Percentiles rank a stretch among this genome's conserved stretches.
Evolutionary conservation across 1,140 invertebrate species (phyloP).

Genomic region (Lamellibrachia luymesi): DNA sequence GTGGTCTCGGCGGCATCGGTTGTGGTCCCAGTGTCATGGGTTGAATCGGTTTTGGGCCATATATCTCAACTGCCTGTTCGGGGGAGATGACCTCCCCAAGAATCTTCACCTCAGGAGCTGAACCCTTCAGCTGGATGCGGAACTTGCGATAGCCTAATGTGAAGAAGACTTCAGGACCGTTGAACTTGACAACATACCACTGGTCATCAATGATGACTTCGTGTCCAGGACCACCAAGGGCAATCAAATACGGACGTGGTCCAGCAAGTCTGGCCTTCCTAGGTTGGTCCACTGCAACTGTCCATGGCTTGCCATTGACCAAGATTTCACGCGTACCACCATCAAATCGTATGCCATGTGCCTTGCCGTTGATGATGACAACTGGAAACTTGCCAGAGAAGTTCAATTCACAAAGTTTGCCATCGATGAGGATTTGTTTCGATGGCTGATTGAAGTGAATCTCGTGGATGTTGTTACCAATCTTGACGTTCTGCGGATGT

Average conservation of each 20-base stretch:
- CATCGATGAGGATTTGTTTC: conserved; percentile 76
- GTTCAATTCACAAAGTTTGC: conserved; percentile 75
- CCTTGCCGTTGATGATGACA: conserved; percentile 67
- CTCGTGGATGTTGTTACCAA: conserved; percentile 42
- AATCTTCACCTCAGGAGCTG: conserved; percentile 70
- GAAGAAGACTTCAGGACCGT: conserved; percentile 45
- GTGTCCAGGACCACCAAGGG: conserved; percentile 90
- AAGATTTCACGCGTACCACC: conserved; percentile 88
- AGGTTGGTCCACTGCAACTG: conserved; percentile 77
- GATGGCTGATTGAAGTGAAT: conserved; percentile 52
- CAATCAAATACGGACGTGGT: conserved; percentile 68
- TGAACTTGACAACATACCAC: conserved; percentile 54
- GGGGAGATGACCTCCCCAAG: conserved; percentile 52
- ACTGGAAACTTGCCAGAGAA: conserved; percentile 83
- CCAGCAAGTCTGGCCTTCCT: conserved; percentile 72
- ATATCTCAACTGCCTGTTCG: neutral
- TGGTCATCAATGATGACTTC: conserved; percentile 73
- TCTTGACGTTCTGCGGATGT: conserved; percentile 42
- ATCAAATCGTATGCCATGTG: conserved; percentile 77
- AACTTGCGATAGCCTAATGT: conserved; percentile 30
- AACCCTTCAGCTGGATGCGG: conserved; percentile 70
- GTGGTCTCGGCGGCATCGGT: neutral
- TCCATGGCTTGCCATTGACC: conserved; percentile 72
- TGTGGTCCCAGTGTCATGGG: neutral
- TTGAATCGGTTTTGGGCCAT: conserved; percentile 8